phyloP scores from a whole-genome alignment of 1,140 invertebrate species.

The Ostrea denselamellosa region DNA sequence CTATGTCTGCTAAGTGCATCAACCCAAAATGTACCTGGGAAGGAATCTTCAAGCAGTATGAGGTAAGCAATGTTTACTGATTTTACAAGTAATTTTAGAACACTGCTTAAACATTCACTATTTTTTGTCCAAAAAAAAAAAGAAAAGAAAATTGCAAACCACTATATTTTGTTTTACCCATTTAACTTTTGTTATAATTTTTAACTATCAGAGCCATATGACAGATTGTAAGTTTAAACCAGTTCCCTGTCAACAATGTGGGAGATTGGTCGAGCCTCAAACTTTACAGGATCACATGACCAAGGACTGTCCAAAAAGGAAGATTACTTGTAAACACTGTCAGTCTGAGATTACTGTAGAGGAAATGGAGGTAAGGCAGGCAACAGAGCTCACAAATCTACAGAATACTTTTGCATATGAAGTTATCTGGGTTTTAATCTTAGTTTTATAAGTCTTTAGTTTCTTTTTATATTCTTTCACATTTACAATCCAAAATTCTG shows the following conservation, averaged over 20 bases:
- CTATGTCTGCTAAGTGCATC: constrained; percentile 47
- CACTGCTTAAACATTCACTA: too few relatives aligned
- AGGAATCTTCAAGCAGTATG: constrained; percentile 58
- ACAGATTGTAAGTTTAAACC: constrained; percentile 62
- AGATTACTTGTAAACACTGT: constrained; percentile 71
- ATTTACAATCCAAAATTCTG: too few relatives aligned
- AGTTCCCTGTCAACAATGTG: constrained; percentile 70
- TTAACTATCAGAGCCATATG: constrained; percentile 62
- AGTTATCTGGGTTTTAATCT: too few relatives aligned
- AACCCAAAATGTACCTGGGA: constrained; percentile 57
- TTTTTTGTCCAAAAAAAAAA: too few relatives aligned
- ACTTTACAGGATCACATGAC: constrained; percentile 68
- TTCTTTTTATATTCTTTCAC: too few relatives aligned
- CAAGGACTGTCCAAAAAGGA: constrained; percentile 69
- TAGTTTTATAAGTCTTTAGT: too few relatives aligned
- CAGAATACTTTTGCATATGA: too few relatives aligned
- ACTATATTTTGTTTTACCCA: too few relatives aligned
- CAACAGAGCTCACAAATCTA: too few relatives aligned
- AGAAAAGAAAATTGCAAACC: too few relatives aligned
- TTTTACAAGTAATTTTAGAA: too few relatives aligned
- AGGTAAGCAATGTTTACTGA: constrained; percentile 43
- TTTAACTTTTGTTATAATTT: too few relatives aligned
- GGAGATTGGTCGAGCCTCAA: constrained; percentile 58
- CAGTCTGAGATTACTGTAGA: constrained; percentile 61
- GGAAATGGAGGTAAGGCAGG: constrained; percentile 65